Evolutionary conservation across 2,888 invertebrate genomes (phyloP).

Genomic region (Drosophila testacea): DNA sequence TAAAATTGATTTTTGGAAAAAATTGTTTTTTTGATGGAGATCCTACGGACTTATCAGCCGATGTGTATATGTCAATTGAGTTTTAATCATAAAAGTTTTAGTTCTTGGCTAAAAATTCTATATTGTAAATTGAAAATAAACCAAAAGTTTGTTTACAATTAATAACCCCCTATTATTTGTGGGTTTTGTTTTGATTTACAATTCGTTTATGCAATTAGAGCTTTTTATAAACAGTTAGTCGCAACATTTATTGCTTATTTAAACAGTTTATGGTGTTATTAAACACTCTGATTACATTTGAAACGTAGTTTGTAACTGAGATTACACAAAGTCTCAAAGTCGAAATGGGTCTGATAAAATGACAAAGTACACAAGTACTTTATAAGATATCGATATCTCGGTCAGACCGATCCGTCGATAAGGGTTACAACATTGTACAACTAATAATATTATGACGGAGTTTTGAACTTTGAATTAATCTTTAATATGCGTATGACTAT

Average conservation of each 20-base stretch:
- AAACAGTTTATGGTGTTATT: conserved; percentile 8
- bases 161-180: background rate
- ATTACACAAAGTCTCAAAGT: conserved; percentile 33
- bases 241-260: conserved; percentile 4
- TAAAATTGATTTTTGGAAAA: too few relatives aligned
- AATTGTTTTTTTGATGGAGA: too few relatives aligned
- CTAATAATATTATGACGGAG: conserved; percentile 1
- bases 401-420: conserved; percentile 13
- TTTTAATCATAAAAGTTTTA: too few relatives aligned
- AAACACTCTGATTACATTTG: conserved; percentile 17
- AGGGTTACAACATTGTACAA: conserved; percentile 13
- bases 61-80: too few relatives aligned
- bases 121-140: too few relatives aligned
- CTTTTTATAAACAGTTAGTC: conserved; percentile 2
- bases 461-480: conserved; percentile 44
- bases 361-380: background rate
- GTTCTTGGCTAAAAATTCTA: too few relatives aligned
- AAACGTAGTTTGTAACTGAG: conserved; percentile 37
- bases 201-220: conserved; percentile 13
- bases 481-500: background rate
- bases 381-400: conserved; percentile 3
- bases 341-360: conserved; percentile 1
- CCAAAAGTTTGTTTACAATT: background rate
- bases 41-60: too few relatives aligned
- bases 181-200: conserved; percentile 8